Conservation (phyloP, 2,797 vertebrate genomes). For the Bufotes viridis region DNA sequence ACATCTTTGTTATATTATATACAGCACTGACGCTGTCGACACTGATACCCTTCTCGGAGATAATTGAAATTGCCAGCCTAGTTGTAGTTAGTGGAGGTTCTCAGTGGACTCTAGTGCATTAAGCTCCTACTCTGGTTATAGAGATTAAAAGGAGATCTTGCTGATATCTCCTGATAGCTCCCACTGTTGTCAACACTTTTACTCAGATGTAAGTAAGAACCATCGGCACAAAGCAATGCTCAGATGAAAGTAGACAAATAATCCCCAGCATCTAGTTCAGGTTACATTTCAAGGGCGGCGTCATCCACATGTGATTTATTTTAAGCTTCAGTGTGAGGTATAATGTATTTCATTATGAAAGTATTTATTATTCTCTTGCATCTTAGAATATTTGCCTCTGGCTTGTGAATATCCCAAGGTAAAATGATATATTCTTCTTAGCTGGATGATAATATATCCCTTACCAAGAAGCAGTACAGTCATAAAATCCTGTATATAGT, state of each 20-base stretch:
- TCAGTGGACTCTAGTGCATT: constrained; percentile 31
- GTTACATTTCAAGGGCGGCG: constrained; percentile 11
- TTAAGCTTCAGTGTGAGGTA: background rate
- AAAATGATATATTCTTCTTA: constrained; percentile 10
- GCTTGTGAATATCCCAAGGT: background rate
- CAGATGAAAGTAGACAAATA: constrained; percentile 42
- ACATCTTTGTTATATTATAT: constrained; percentile 40
- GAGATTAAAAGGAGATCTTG: constrained; percentile 51
- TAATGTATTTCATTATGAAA: constrained; percentile 10
- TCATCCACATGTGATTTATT: constrained; percentile 34
- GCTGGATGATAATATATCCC: background rate
- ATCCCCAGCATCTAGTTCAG: constrained; percentile 31
- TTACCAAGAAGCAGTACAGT: background rate
- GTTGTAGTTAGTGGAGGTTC: constrained; percentile 27
- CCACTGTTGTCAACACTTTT: constrained; percentile 47
- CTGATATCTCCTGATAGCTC: constrained; percentile 42
- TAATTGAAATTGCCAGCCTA: constrained; percentile 41
- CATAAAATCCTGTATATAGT: background rate
- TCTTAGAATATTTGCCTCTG: background rate
- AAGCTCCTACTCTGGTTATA: constrained; percentile 43
- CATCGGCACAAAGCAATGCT: constrained; percentile 44
- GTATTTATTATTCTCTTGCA: constrained; percentile 1
- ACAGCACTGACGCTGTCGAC: constrained; percentile 21
- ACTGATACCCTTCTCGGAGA: constrained; percentile 35
- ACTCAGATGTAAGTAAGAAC: constrained; percentile 49